These are phyloP conservation scores for Sinocyclocheilus maitianheensis DNA, from an alignment of 2,113 vertebrate species.

Conservation along the genomic window DNA sequence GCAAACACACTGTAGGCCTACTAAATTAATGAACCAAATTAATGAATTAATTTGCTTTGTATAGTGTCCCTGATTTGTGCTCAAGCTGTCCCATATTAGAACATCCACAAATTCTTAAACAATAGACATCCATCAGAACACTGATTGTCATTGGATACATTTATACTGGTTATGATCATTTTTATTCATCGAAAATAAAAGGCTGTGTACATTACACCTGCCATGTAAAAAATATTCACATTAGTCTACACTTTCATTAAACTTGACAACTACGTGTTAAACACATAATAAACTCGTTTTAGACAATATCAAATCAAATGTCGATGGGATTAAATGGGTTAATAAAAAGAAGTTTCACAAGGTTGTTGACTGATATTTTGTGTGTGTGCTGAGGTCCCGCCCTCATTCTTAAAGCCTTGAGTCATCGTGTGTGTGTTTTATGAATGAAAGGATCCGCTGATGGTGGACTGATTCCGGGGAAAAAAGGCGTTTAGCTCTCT, in stretches of 20 bases:
- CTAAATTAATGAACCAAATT: too few relatives aligned
- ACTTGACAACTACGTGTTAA: background rate
- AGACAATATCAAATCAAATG: background rate
- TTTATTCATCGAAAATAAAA: background rate
- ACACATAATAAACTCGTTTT: background rate
- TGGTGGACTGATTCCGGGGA: slow-evolving; percentile 81
- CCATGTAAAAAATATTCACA: background rate
- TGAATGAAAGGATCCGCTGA: slow-evolving; percentile 81
- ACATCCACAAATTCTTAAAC: too few relatives aligned
- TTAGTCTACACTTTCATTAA: background rate
- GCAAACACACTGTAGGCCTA: too few relatives aligned
- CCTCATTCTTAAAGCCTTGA: slow-evolving; percentile 77
- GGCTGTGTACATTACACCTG: background rate
- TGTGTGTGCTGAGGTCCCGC: slow-evolving; percentile 62
- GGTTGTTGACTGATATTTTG: slow-evolving; percentile 72
- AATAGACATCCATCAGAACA: background rate
- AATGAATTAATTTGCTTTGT: too few relatives aligned
- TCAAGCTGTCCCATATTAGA: too few relatives aligned
- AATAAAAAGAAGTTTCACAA: slow-evolving; percentile 47
- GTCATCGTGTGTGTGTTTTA: slow-evolving; percentile 79
- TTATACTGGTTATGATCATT: background rate
- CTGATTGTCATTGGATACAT: background rate
- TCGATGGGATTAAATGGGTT: slow-evolving; percentile 4
- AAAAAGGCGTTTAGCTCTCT: slow-evolving; percentile 79
- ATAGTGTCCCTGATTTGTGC: too few relatives aligned